These are phyloP conservation scores for Myxocyprinus asiaticus DNA, from an alignment of 2,113 vertebrate genomes.

Conservation along the genomic window DNA sequence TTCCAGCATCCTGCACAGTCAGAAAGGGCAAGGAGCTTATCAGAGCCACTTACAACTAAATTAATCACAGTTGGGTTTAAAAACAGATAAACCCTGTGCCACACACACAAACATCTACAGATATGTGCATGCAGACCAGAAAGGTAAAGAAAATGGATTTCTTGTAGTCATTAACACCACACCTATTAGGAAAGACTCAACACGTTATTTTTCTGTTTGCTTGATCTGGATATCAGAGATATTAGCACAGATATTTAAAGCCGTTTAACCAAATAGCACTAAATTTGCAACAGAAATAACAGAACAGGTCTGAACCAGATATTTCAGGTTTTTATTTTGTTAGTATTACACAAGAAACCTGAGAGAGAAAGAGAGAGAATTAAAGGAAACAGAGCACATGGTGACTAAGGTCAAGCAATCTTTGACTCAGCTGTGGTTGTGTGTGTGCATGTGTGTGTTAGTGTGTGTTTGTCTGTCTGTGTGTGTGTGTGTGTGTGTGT, in stretches of 20 bases:
- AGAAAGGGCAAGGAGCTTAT: constrained; percentile 4
- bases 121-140: background rate
- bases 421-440: constrained; percentile 18
- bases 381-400: background rate
- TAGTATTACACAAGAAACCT: background rate
- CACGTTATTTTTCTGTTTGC: background rate
- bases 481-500: background rate
- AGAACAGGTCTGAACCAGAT: background rate
- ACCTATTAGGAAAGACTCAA: background rate
- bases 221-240: background rate
- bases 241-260: background rate
- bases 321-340: constrained; percentile 18
- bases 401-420: background rate
- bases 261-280: background rate
- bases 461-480: too few relatives aligned
- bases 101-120: background rate
- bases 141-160: background rate
- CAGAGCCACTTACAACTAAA: constrained; percentile 18
- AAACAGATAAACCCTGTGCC: constrained; percentile 3
- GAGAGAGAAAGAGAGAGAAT: background rate
- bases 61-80: constrained; percentile 21
- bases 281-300: too few relatives aligned
- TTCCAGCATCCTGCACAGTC: constrained; percentile 1
- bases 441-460: background rate
- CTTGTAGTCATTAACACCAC: too few relatives aligned